phyloP scores from a whole-genome alignment of 2,797 vertebrate species.

The Naso thynnoides region DNA sequence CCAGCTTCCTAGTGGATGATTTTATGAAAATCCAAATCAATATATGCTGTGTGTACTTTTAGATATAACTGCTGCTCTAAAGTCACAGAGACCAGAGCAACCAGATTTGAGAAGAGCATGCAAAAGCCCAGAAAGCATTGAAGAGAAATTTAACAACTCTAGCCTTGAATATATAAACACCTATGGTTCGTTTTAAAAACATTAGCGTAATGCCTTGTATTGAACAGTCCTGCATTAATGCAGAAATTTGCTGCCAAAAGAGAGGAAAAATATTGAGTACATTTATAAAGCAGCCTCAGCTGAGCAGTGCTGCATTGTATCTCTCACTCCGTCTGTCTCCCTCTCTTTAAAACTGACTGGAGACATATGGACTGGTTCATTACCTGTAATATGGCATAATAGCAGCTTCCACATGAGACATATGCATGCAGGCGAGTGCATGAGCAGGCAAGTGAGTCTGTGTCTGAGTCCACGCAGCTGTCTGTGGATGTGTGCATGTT shows the following conservation, averaged over 20 bases:
- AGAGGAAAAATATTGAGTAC: background rate
- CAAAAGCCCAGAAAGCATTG: background rate
- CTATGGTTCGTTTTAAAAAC: background rate
- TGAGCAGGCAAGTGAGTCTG: conserved; percentile 7
- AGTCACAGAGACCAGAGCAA: background rate
- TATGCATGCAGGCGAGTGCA: conserved; percentile 34
- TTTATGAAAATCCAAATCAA: background rate
- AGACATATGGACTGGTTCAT: conserved; percentile 70
- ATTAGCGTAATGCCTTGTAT: background rate
- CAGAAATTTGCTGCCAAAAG: background rate
- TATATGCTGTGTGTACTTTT: background rate
- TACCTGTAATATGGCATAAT: conserved; percentile 67
- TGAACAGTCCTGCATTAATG: background rate
- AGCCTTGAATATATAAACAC: background rate
- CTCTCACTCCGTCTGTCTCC: background rate
- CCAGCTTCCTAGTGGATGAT: background rate
- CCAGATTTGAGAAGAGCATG: background rate
- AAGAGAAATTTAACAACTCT: background rate
- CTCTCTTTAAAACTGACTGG: conserved; percentile 45
- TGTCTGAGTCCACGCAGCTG: conserved; percentile 55
- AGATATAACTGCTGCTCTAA: background rate
- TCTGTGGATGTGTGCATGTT: conserved; percentile 18
- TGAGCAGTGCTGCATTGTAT: conserved; percentile 17
- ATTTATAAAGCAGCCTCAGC: conserved; percentile 1
- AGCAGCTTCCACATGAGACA: conserved; percentile 55